Evolutionary conservation across 2,888 invertebrate genomes (phyloP), one percentile per base, ranked within the genome.

Genomic region (Cloeon dipterum): DNA sequence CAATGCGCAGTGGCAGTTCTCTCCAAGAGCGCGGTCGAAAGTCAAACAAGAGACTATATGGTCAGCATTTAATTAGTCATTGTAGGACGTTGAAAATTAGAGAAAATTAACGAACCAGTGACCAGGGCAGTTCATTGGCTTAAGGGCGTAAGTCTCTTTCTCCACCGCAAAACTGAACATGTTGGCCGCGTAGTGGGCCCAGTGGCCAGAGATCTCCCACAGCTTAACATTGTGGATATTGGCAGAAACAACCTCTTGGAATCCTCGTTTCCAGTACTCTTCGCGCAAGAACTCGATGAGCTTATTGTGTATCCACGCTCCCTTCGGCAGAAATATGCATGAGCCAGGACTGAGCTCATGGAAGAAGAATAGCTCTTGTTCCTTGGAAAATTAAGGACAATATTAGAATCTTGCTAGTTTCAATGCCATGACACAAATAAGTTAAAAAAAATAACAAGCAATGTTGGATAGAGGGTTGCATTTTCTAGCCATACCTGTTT

Each of bases 91-190:
- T n/a, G 5, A 10, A 35, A 2, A 25, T 3, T 3, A 7, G 35
- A 35, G 7, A 35, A 25, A 11, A 2, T n/a, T 21, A 20, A 54
- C 65, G 61, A 51, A 78, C 78, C 94, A 96, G 56, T 96, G 94
- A 0, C 96, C 96, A 0, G 98, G 98, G 51, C 98, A 98, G 57
- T 98, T 98, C 98, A 98, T 98, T 0, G 98, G 98, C 52, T 98
- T 99, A 42, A 99, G 59, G 0, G 91, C 96, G 57, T 79, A 98
- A 5, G 71, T 83, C 52, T 98, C 94, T 54, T 96, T 94, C 57
- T 96, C 94, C 0, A 81, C 72, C 45, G 94, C 91, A 56, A 94
- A 91, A 0, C 77, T 71, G 58, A 94, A 94, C 89, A 94, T 93
- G 52, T 93, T 91, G 16, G 94, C 86, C 0, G 88, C 63, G 55